A percentile compares a stretch with the other conserved stretches of the same genome.
phyloP scores from a whole-genome alignment of 2,113 vertebrate species.

The Australoheros scitulus region DNA sequence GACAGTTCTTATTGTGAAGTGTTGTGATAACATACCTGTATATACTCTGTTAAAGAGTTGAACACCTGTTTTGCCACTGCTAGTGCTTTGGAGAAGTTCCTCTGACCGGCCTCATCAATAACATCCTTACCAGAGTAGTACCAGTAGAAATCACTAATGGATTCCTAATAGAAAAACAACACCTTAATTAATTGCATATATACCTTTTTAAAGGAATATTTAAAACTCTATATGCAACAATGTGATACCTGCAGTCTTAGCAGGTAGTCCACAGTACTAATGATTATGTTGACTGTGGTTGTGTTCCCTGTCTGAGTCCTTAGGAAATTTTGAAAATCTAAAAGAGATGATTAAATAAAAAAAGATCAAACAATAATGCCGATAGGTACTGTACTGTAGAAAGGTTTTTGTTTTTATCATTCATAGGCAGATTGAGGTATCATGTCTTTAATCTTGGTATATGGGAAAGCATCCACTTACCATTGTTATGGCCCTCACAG shows the following conservation, averaged over 20 bases:
- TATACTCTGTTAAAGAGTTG: conserved; percentile 98
- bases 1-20: not conserved
- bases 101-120: conserved; percentile 95
- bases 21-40: conserved; percentile 84
- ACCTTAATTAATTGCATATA: not conserved
- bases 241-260: conserved; percentile 92
- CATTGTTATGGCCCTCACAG: conserved; percentile 98
- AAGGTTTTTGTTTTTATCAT: not conserved
- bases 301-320: conserved; percentile 98
- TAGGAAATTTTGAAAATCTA: conserved; percentile 98
- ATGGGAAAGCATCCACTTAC: conserved; percentile 76
- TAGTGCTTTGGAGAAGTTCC: conserved; percentile 96
- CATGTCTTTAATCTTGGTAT: not conserved
- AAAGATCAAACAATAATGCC: not conserved
- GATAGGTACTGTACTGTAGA: not conserved
- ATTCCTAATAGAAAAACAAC: conserved; percentile 83
- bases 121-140: conserved; percentile 98
- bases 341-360: not conserved
- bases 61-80: conserved; percentile 98
- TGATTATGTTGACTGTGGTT: conserved; percentile 97
- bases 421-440: not conserved
- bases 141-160: conserved; percentile 99
- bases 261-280: conserved; percentile 97
- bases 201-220: fast-evolving
- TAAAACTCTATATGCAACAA: not conserved